Evolutionary conservation across 2,797 vertebrate species (phyloP).

Genomic region (Urocyon cinereoargenteus): DNA sequence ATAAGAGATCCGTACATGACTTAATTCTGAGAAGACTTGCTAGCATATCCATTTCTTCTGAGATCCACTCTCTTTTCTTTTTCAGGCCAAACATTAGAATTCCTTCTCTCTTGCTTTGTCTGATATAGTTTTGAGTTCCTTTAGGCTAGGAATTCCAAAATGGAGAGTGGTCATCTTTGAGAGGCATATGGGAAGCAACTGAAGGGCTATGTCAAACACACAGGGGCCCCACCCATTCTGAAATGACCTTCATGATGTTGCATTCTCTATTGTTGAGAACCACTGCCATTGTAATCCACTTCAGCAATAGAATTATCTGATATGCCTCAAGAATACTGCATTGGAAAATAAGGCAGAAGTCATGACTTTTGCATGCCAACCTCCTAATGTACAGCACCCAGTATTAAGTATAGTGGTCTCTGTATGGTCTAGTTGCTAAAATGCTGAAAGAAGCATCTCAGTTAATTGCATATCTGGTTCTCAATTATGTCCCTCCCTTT

Average conservation of each 20-base stretch:
- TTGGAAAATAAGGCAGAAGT: background rate
- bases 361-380: background rate
- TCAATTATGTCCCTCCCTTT: background rate
- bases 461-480: background rate
- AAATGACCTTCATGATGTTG: background rate
- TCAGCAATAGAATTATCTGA: background rate
- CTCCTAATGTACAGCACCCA: fast-evolving
- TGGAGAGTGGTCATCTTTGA: no score
- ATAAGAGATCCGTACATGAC: background rate
- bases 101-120: background rate
- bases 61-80: background rate
- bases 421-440: background rate
- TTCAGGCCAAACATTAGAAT: background rate
- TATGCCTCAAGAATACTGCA: background rate
- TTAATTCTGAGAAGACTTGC: background rate
- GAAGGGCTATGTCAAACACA: background rate
- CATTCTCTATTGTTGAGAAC: background rate
- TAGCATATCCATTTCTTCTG: background rate
- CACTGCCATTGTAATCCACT: background rate
- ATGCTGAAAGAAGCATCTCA: background rate
- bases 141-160: background rate
- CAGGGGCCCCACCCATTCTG: background rate
- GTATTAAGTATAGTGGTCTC: background rate
- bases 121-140: background rate
- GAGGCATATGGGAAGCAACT: background rate